Base-by-base conservation (phyloP, 2,888 invertebrate genomes). In the Nudaria mundana region DNA sequence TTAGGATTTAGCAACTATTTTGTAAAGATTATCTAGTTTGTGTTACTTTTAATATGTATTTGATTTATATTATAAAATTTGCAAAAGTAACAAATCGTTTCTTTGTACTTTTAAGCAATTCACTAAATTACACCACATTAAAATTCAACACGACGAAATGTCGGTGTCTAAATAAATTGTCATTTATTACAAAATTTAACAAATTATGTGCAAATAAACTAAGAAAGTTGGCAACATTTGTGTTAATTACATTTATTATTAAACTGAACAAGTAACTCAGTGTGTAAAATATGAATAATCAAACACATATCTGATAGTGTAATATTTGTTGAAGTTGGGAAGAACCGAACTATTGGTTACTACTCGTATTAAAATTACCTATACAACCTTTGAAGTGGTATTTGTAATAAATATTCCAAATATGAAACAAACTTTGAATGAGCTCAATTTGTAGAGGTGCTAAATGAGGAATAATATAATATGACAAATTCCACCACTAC, bases 81-180 rank as follows among this genome's bases (percentile, higher is more conserved):
- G 91, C 91, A 92, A 91, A 92, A 92, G 91, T 92, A 92, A 92
- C 91, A 90, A 91, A 91, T 90, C 82, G 90, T 88, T 85, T 87
- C 78, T 89, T 92, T 92, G 92, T 92, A 92, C 92, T 92, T 91
- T 86, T 89, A 91, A 91, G 91, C 91, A 91, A 91, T 92, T 91
- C 90, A 84, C 89, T 89, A 89, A 86, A 86, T 87, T 84, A 88
- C 88, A 84, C 84, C 78, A 77, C 77, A 81, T 76, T 76, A 73
- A 80, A 67, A 83, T 83, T 80, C 74, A 86, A 86, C 80, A 79
- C 67, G 77, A 76, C 76, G 72, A 75, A 80, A 85, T 73, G 74
- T 74, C 52, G 73, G 77, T 71, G 76, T 78, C 78, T 86, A 86
- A 88, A 85, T 85, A 83, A 87, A 86, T 81, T 82, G 80, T 81